Conservation (phyloP, 2,113 vertebrate genomes). For the Phycodurus eques region DNA sequence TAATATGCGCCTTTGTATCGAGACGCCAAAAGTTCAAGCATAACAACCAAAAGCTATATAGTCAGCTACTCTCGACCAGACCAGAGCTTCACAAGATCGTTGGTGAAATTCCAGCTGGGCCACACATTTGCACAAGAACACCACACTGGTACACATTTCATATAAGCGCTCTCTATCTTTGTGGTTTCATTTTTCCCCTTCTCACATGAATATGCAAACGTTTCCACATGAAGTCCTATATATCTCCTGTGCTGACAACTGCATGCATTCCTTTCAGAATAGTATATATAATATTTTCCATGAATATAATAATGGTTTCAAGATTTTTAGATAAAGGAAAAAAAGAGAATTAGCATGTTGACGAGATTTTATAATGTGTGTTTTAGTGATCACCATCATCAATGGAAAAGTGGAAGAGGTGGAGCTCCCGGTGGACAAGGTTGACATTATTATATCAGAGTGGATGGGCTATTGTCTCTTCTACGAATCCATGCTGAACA, state of each 20-base stretch:
- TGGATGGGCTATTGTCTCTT: conserved; percentile 99
- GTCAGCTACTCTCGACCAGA: conserved; percentile 26
- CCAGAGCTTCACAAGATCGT: not conserved
- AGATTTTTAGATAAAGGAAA: not conserved
- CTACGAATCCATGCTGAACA: conserved; percentile 98
- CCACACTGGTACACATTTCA: not conserved
- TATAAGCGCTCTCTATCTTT: not conserved
- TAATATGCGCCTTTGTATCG: conserved; percentile 25
- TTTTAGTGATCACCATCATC: conserved; percentile 97
- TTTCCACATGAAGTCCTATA: not conserved
- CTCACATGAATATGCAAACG: not conserved
- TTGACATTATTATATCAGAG: conserved; percentile 98
- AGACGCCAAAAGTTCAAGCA: conserved; percentile 23
- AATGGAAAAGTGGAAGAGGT: conserved; percentile 97
- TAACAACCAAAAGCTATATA: conserved; percentile 29
- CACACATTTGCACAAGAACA: conserved; percentile 24
- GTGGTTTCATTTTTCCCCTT: conserved; percentile 6
- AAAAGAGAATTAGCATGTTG: not conserved
- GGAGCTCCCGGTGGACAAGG: conserved; percentile 92
- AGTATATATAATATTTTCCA: not conserved
- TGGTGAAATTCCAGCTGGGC: conserved; percentile 15
- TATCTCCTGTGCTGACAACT: not conserved
- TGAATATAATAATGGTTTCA: not conserved
- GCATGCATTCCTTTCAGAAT: not conserved
- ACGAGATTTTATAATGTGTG: conserved; percentile 6